Evolutionary conservation across 2,113 vertebrate genomes (phyloP), one percentile per base, ranked within the genome.

Genomic region (Motacilla tschutschensis): DNA sequence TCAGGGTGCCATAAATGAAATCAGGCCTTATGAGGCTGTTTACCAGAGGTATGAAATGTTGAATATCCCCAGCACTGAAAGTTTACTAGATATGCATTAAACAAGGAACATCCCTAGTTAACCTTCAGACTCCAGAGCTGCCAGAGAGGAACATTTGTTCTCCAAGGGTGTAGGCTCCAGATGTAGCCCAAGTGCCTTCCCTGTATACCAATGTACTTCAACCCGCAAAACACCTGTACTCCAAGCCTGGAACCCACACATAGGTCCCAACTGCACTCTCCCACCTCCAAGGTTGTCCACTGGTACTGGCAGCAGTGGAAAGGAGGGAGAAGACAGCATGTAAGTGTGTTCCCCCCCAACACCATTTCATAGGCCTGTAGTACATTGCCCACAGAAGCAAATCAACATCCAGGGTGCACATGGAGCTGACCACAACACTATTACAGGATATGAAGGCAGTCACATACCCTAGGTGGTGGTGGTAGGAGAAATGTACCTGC

Each of bases 1-100:
- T 59, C 86, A 82, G 51, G 33, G 22, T 58, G 36, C 59, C 70
- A 47, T 65, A 62, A 72, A 89, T 59, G 31, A 92, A 92, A 92
- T 71, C 50, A 79, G 55, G 35, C 43, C 60, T 55, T 64, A 14
- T 11, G 79, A 79, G 69, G 78, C 55, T 80, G 57, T 48, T 69
- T 48, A 88, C 82, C 26, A 75, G 55, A 69, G 28, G 33, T 60
- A 84, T 24, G 64, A 84, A 88, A 85, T 22, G 20, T 17, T 31
- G 47, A 91, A 73, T 6, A 7, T 46, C 51, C 64, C 36, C 41
- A 77, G 44, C 57, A 70, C 22, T 55, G 85, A 90, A 92, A 57
- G 41, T 79, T 87, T 83, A 85, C 67, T 76, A 86, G 75, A 47
- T 38, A 65, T 0, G 4, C 1, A 0, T 73, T 59, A 53, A 66